Conservation (phyloP, 2,797 vertebrate species). For the Botia almorhae region DNA sequence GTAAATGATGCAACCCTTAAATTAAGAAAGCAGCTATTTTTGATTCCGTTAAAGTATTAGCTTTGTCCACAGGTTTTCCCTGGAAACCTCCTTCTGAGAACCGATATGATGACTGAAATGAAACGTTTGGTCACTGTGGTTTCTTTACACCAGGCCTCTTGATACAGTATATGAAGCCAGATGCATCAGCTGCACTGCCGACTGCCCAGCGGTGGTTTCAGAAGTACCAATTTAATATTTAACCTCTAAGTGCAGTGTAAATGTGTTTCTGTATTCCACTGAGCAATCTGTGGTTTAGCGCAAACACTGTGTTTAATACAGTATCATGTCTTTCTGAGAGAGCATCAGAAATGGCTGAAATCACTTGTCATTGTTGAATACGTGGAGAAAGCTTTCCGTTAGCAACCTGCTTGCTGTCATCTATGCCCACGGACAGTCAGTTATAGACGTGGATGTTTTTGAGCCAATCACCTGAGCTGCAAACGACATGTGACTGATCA, state of each 20-base stretch:
- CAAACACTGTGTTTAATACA: background rate
- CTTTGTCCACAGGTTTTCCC: conserved; percentile 23
- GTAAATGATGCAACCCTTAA: background rate
- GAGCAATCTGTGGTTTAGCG: background rate
- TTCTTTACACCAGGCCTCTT: conserved; percentile 15
- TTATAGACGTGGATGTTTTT: no score
- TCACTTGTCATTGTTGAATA: no score
- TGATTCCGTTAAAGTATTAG: conserved; percentile 14
- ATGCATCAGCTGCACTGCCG: conserved; percentile 1
- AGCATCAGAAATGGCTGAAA: no score
- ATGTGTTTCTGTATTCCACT: background rate
- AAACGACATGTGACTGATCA: no score
- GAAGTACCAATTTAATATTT: conserved; percentile 20
- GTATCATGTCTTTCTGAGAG: background rate
- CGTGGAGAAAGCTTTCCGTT: no score
- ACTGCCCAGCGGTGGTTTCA: conserved; percentile 22
- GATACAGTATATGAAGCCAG: background rate
- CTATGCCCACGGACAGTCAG: no score
- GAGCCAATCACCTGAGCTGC: no score
- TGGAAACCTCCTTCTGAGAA: background rate
- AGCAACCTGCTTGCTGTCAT: no score
- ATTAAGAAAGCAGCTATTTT: background rate
- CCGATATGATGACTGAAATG: conserved; percentile 15
- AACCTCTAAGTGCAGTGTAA: background rate
- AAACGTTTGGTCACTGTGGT: conserved; percentile 21